Evolutionary conservation across 2,888 invertebrate species (phyloP).

Genomic region (Drosophila trichaetosa): DNA sequence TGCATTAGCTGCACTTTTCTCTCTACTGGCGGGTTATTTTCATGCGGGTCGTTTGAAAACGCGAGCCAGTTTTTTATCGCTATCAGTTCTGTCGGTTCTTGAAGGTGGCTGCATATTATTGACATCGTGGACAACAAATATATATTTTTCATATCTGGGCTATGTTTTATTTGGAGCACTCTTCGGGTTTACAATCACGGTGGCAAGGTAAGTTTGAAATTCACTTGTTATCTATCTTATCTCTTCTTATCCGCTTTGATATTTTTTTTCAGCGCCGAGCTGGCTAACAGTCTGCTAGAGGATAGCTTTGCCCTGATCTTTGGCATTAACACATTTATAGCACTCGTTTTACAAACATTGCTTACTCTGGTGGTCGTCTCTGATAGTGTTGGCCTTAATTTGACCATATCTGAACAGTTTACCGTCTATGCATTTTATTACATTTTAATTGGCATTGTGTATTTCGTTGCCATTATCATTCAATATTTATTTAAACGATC

Average conservation of each 20-base stretch:
- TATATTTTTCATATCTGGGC: slow-evolving; percentile 90
- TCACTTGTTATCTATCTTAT: fast-evolving
- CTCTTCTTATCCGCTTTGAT: neutral
- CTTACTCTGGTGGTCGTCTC: slow-evolving; percentile 87
- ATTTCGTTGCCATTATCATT: slow-evolving; percentile 66
- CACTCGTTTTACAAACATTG: slow-evolving; percentile 91
- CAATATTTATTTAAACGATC: slow-evolving; percentile 53
- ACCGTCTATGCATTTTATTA: slow-evolving; percentile 83
- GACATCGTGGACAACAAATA: slow-evolving; percentile 86
- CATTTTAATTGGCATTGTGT: slow-evolving; percentile 77
- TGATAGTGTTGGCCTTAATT: slow-evolving; percentile 71
- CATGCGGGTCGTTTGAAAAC: slow-evolving; percentile 81
- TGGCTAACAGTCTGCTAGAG: slow-evolving; percentile 90
- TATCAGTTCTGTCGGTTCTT: slow-evolving; percentile 86
- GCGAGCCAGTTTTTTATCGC: slow-evolving; percentile 84
- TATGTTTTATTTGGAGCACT: slow-evolving; percentile 92
- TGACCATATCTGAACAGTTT: slow-evolving; percentile 79
- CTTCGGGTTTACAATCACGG: slow-evolving; percentile 88
- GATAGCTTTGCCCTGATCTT: slow-evolving; percentile 92
- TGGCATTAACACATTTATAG: slow-evolving; percentile 94
- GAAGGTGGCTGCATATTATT: slow-evolving; percentile 87
- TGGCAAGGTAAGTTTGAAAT: slow-evolving; percentile 74
- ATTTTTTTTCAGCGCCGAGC: slow-evolving; percentile 89
- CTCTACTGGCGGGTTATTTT: slow-evolving; percentile 86
- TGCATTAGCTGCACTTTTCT: slow-evolving; percentile 88